Base-by-base conservation (phyloP, 1,140 invertebrate genomes). In the Schlechtendalia chinensis region DNA sequence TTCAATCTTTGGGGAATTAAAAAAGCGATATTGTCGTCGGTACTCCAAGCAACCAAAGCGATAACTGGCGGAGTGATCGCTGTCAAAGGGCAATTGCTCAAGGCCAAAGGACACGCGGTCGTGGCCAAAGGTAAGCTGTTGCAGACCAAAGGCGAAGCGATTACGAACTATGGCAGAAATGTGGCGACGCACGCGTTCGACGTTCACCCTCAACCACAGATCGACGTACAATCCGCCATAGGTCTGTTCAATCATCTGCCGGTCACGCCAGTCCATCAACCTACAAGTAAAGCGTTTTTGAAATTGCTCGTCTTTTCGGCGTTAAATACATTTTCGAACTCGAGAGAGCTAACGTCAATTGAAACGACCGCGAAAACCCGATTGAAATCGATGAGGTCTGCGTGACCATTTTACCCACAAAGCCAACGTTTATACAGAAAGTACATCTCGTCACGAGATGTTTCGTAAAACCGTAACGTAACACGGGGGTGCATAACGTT, bases 51-150 rank as follows among this genome's bases (percentile, higher is more conserved):
- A 14, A 89, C 93, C 0, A 94, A 94, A 85, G 93, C 93, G 0
- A 93, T 95, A 65, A 92, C 93, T 61, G 93, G 93, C 22, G 92
- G 93, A 39, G 91, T 94, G 3, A 90, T 94, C 5, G 93, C 93
- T 10, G 87, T 94, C 24, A 94, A 93, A 84, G 93, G 93, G 5
- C 92, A 94, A 84, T 85, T 95, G 6, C 91, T 94, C 82, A 95
- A 94, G 86, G 93, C 92, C 24, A 90, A 93, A 75, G 93, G 93
- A 24, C 91, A 92, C 61, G 84, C 93, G 11, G 88, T 93, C 8
- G 88, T 90, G 1, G 90, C 91, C 0, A 89, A 93, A 82, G 93
- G 93, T 22, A 91, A 91, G 85, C 86, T 93, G 29, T 89, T 94
- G 81, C 88, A 88, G 4, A 88, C 87, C 5, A 90, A 91, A 82